phyloP scores from a whole-genome alignment of 2,888 invertebrate species.

The Drosophila neoperkinsi region DNA sequence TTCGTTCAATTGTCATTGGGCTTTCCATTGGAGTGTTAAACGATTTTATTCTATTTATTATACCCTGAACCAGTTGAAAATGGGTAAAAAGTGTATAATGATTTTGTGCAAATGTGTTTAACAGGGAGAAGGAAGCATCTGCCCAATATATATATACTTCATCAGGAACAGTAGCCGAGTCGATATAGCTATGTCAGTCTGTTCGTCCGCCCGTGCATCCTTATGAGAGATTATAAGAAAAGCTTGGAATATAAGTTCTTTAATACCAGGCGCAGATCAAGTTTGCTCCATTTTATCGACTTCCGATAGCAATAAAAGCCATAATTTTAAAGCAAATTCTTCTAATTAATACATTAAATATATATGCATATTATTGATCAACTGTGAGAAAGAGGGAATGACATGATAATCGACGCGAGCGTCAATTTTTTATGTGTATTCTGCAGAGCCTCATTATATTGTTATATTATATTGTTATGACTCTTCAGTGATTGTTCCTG shows the following conservation, averaged over 20 bases:
- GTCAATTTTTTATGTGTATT: no score
- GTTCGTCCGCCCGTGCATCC: not conserved
- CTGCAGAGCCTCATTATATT: no score
- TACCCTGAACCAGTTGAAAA: not conserved
- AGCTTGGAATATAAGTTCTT: not conserved
- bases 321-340: no score
- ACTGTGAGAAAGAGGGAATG: no score
- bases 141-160: not conserved
- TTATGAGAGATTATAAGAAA: not conserved
- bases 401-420: no score
- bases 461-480: not conserved
- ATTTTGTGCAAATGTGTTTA: not conserved
- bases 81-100: not conserved
- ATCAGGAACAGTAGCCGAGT: not conserved
- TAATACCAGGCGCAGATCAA: not conserved
- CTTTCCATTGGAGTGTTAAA: conserved; percentile 62
- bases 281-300: not conserved
- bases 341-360: no score
- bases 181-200: not conserved
- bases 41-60: conserved; percentile 71
- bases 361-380: no score
- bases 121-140: not conserved
- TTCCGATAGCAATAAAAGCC: not conserved
- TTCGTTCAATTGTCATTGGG: conserved; percentile 67
- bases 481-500: not conserved